Conservation (phyloP, 2,113 vertebrate genomes). For the Antechinus stuartii region DNA sequence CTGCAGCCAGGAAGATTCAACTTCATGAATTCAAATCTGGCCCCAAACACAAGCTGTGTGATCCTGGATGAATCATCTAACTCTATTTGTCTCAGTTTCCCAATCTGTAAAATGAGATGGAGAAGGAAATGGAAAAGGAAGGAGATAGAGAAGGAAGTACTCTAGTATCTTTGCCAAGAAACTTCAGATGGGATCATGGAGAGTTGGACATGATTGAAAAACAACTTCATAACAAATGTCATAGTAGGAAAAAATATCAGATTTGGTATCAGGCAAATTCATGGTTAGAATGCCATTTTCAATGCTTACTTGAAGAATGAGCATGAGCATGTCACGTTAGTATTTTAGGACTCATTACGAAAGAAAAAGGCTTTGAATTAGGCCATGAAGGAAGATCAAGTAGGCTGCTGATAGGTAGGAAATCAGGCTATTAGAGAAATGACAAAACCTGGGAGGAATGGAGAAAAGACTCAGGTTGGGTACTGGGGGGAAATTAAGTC, state of each 20-base stretch:
- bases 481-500: neutral
- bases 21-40: neutral
- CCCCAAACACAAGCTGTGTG: neutral
- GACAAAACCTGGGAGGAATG: neutral
- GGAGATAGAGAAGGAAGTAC: neutral
- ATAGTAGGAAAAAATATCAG: neutral
- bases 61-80: neutral
- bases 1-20: neutral
- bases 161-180: neutral
- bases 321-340: neutral
- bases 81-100: neutral
- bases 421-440: neutral
- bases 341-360: neutral
- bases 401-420: neutral
- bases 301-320: neutral
- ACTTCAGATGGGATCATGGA: neutral
- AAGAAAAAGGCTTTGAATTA: neutral
- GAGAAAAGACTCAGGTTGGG: neutral
- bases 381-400: neutral
- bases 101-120: neutral
- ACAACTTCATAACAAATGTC: neutral
- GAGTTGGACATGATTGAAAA: neutral
- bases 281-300: neutral
- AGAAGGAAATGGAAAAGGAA: neutral
- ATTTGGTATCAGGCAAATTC: neutral